A percentile compares a stretch with the other conserved stretches of the same genome.
phyloP scores from a whole-genome alignment of 1,140 invertebrate species.

The Conus betulinus region DNA sequence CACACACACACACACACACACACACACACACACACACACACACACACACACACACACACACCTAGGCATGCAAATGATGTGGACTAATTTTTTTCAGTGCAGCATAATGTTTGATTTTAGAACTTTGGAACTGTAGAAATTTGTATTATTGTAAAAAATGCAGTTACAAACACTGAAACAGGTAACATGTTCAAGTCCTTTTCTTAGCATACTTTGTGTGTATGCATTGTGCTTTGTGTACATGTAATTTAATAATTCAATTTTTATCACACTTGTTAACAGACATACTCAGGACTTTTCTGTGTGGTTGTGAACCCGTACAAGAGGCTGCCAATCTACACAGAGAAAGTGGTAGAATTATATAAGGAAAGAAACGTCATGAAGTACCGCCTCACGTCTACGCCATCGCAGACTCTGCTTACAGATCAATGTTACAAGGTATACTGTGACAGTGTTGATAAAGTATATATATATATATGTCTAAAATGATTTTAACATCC shows the following conservation, averaged over 20 bases:
- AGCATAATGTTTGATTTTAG: too few species aligned
- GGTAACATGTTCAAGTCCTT: too few species aligned
- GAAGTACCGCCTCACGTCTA: conserved; percentile 99
- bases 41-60: conserved; percentile 5
- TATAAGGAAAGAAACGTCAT: conserved; percentile 99
- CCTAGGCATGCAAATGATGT: not conserved
- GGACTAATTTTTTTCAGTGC: too few species aligned
- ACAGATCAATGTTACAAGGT: conserved; percentile 99
- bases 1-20: not conserved
- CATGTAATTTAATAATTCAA: too few species aligned
- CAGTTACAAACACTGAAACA: too few species aligned
- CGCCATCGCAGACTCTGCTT: conserved; percentile 98
- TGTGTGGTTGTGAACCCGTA: conserved; percentile 99
- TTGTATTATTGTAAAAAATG: too few species aligned
- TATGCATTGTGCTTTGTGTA: too few species aligned
- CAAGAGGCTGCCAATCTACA: conserved; percentile 99
- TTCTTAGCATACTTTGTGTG: too few species aligned
- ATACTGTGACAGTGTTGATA: conserved; percentile 48
- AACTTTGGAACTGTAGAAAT: too few species aligned
- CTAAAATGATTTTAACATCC: too few species aligned
- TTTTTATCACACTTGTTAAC: conserved; percentile 73
- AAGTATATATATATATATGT: too few species aligned
- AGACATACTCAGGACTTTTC: conserved; percentile 99
- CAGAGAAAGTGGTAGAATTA: conserved; percentile 98
- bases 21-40: conserved; percentile 2